Evolutionary conservation across 2,113 vertebrate genomes (phyloP).

Genomic region (Mirza zaza): DNA sequence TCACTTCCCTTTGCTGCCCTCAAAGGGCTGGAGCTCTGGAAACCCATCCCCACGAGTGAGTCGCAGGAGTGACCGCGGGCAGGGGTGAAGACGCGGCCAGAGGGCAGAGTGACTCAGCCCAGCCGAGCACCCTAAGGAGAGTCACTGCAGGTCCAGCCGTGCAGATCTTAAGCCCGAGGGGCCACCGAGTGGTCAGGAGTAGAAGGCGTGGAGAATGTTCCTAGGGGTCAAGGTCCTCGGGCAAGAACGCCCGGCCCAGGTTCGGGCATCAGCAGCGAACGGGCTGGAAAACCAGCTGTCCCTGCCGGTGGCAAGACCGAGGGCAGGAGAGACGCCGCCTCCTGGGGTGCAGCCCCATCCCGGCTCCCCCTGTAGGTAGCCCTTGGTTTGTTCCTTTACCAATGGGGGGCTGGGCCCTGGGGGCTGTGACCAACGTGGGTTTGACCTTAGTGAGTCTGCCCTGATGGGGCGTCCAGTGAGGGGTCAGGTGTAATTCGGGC

Average conservation of each 20-base stretch:
- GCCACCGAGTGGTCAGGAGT: neutral
- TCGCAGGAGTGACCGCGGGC: neutral
- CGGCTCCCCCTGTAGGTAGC: accelerated
- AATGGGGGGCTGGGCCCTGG: neutral
- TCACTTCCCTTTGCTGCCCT: neutral
- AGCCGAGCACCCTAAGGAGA: neutral
- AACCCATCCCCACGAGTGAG: too few species aligned
- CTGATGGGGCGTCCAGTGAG: accelerated
- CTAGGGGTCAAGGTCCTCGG: too few species aligned
- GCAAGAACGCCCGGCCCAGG: neutral
- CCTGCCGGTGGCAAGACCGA: neutral
- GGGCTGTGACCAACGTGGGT: neutral
- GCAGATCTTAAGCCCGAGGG: neutral
- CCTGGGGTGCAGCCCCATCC: neutral
- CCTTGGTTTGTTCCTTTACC: neutral
- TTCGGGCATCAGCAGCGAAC: neutral
- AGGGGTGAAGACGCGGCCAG: neutral
- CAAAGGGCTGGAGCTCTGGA: neutral
- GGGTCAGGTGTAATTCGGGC: neutral
- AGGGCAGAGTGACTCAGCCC: neutral
- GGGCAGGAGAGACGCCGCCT: neutral
- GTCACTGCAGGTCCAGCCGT: neutral
- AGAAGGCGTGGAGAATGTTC: accelerated
- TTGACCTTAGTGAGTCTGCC: neutral
- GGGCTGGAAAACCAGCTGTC: neutral